Percentiles rank a stretch among this genome's conserved stretches.
These are phyloP conservation scores for Dendrophyllia cribrosa DNA, from an alignment of 64 coral and sea anemone species.

Conservation along the genomic window DNA sequence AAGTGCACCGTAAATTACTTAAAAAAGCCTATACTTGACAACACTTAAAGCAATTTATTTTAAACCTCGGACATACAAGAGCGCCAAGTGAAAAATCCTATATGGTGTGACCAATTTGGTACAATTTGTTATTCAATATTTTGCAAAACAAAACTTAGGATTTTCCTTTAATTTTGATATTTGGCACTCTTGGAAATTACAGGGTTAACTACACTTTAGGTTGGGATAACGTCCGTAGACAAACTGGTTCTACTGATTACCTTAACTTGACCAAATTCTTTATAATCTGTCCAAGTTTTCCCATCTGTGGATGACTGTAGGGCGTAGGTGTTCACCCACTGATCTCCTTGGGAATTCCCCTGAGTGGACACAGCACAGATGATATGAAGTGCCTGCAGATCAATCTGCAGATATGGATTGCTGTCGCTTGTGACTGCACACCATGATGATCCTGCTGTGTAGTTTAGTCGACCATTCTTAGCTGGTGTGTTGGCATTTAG, in stretches of 20 bases:
- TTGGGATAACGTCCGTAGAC: background rate
- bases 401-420: conserved; percentile 54
- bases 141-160: too few relatives aligned
- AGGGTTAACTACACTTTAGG: background rate
- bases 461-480: too few relatives aligned
- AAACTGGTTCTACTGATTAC: background rate
- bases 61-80: too few relatives aligned
- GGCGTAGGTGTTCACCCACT: conserved; percentile 62
- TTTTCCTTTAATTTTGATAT: too few relatives aligned
- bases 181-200: too few relatives aligned
- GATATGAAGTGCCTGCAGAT: conserved; percentile 25
- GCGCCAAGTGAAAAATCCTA: too few relatives aligned
- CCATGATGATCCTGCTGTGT: background rate
- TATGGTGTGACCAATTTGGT: too few relatives aligned
- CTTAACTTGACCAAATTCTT: conserved; percentile 31
- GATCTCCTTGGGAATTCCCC: conserved; percentile 16
- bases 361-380: conserved; percentile 49
- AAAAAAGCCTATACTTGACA: too few relatives aligned
- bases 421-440: conserved; percentile 29
- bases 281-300: conserved; percentile 34
- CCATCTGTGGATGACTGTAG: conserved; percentile 28
- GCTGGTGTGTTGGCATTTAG: too few relatives aligned
- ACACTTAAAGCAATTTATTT: too few relatives aligned
- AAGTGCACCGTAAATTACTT: too few relatives aligned
- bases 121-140: too few relatives aligned